phyloP scores from a whole-genome alignment of 1,140 invertebrate species.

The Physella acuta region DNA sequence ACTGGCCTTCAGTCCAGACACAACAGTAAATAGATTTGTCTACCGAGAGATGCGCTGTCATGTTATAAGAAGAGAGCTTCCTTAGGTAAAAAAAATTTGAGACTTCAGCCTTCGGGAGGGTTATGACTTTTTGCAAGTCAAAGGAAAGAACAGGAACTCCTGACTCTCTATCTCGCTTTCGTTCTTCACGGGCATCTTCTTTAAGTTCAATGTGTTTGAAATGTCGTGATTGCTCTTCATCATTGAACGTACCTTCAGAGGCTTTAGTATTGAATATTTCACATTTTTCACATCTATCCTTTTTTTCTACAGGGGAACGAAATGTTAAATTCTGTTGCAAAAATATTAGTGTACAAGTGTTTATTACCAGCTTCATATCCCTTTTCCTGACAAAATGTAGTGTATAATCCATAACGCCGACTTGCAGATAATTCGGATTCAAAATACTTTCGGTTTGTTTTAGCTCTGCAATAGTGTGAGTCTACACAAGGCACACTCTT shows the following conservation, averaged over 20 bases:
- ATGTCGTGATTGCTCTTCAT: not conserved
- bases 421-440: not conserved
- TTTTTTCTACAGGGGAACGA: slow-evolving; percentile 11
- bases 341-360: too few species aligned
- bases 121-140: slow-evolving; percentile 17
- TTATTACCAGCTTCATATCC: too few species aligned
- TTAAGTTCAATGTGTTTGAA: not conserved
- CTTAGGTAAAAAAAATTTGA: too few species aligned
- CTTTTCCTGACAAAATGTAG: too few species aligned
- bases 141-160: not conserved
- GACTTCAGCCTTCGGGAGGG: not conserved
- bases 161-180: not conserved
- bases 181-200: not conserved
- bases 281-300: slow-evolving; percentile 13
- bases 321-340: slow-evolving; percentile 23
- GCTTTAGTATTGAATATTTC: not conserved
- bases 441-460: not conserved
- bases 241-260: not conserved
- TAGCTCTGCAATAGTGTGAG: not conserved
- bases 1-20: too few species aligned
- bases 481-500: not conserved
- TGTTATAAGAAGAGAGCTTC: too few species aligned
- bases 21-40: too few species aligned
- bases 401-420: too few species aligned
- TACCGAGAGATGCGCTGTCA: too few species aligned